These are phyloP conservation scores for Lissonota sp. DNA, from an alignment of 2,888 invertebrate species.

Conservation along the genomic window DNA sequence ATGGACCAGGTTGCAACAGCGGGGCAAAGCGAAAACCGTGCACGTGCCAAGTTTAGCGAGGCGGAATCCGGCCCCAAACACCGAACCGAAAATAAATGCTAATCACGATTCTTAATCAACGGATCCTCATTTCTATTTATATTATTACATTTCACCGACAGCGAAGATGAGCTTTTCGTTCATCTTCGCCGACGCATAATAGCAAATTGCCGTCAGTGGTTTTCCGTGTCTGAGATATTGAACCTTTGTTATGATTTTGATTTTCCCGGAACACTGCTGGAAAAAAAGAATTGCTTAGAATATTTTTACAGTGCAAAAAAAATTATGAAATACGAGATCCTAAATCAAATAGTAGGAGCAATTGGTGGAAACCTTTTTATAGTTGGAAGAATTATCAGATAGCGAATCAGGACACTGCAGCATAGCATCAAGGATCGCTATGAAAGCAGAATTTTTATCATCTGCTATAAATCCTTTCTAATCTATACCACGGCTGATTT, in stretches of 20 bases:
- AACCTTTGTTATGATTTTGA: too few species aligned
- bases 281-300: too few species aligned
- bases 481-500: slow-evolving; percentile 43
- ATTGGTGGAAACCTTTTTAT: too few species aligned
- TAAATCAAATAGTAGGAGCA: too few species aligned
- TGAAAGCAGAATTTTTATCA: slow-evolving; percentile 41
- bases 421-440: too few species aligned
- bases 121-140: slow-evolving; percentile 68
- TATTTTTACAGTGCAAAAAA: too few species aligned
- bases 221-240: too few species aligned
- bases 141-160: not conserved
- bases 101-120: slow-evolving; percentile 81
- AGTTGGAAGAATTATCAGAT: too few species aligned
- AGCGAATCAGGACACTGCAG: too few species aligned
- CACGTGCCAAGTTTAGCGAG: slow-evolving; percentile 79
- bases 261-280: too few species aligned
- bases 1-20: slow-evolving; percentile 81
- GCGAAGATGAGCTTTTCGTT: not conserved
- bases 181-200: not conserved
- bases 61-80: slow-evolving; percentile 80
- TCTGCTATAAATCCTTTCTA: slow-evolving; percentile 52
- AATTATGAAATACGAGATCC: too few species aligned
- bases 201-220: too few species aligned
- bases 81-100: slow-evolving; percentile 81
- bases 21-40: slow-evolving; percentile 55